These are phyloP conservation scores for Thunnus maccoyii DNA, from an alignment of 2,113 vertebrate species.

Conservation along the genomic window DNA sequence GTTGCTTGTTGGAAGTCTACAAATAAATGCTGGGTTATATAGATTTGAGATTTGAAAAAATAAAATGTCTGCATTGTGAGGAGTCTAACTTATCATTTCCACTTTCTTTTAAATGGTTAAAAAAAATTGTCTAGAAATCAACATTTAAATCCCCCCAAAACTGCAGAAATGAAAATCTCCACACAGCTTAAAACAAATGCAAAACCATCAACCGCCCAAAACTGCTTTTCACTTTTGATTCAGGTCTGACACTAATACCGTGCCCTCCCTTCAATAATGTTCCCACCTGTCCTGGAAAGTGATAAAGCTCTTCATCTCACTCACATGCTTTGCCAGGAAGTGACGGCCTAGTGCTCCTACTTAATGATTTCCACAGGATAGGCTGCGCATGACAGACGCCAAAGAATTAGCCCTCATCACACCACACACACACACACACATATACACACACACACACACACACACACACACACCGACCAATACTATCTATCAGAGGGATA, in stretches of 20 bases:
- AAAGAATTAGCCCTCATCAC: slow-evolving; percentile 70
- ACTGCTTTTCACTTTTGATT: slow-evolving; percentile 57
- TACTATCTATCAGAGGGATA: slow-evolving; percentile 73
- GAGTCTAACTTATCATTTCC: not conserved
- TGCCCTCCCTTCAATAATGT: slow-evolving; percentile 44
- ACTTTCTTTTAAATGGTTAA: not conserved
- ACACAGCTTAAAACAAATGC: not conserved
- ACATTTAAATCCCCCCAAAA: not conserved
- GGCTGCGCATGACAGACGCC: slow-evolving; percentile 79
- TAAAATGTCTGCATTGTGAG: not conserved
- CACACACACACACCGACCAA: slow-evolving; percentile 53
- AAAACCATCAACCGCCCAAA: slow-evolving; percentile 6
- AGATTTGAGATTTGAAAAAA: not conserved
- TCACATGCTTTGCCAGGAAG: slow-evolving; percentile 77
- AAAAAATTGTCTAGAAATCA: not conserved
- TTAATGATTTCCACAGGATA: slow-evolving; percentile 86
- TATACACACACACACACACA: slow-evolving; percentile 35
- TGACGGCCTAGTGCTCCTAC: slow-evolving; percentile 81
- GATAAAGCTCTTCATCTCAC: slow-evolving; percentile 78
- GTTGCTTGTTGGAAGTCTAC: not conserved
- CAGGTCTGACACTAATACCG: slow-evolving; percentile 37
- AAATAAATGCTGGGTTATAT: slow-evolving; percentile 2
- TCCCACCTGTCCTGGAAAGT: slow-evolving; percentile 73
- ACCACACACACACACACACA: slow-evolving; percentile 57
- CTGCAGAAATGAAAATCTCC: not conserved